Conservation (phyloP, 2,888 invertebrate genomes). For the Drosophila seclusa region DNA sequence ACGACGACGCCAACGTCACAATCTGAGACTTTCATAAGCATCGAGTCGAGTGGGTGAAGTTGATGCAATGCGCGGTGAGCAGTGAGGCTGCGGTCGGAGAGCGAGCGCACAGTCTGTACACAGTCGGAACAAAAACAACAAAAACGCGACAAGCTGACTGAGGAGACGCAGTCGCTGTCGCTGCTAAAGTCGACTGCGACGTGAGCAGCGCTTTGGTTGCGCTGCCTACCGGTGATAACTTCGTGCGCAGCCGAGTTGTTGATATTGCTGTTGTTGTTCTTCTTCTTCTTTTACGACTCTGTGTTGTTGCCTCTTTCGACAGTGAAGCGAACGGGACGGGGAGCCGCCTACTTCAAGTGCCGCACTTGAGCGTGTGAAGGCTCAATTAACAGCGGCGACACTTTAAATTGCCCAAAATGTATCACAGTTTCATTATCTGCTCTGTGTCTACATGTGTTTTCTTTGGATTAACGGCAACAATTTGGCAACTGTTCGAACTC, state of each 20-base stretch:
- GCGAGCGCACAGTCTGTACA: slow-evolving; percentile 18
- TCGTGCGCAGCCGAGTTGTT: slow-evolving; percentile 22
- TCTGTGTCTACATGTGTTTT: slow-evolving; percentile 33
- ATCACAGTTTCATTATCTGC: slow-evolving; percentile 74
- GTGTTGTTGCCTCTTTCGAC: slow-evolving; percentile 32
- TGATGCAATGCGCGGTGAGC: slow-evolving; percentile 15
- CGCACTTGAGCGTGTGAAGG: slow-evolving; percentile 72
- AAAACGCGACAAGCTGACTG: slow-evolving; percentile 22
- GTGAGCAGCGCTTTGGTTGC: slow-evolving; percentile 16
- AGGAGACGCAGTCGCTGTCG: slow-evolving; percentile 11
- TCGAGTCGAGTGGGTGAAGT: slow-evolving; percentile 34
- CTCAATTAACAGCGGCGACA: slow-evolving; percentile 69
- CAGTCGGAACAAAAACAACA: slow-evolving; percentile 25
- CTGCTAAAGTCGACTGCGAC: slow-evolving; percentile 26
- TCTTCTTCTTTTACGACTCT: slow-evolving; percentile 17
- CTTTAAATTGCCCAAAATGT: slow-evolving; percentile 46
- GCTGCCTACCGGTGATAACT: slow-evolving; percentile 38
- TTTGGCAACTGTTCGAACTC: slow-evolving; percentile 44
- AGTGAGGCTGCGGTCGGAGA: slow-evolving; percentile 18
- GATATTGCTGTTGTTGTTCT: slow-evolving; percentile 17
- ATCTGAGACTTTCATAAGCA: slow-evolving; percentile 17
- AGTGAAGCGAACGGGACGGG: slow-evolving; percentile 22
- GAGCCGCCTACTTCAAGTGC: slow-evolving; percentile 52
- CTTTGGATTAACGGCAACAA: slow-evolving; percentile 37
- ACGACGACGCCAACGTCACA: slow-evolving; percentile 9